phyloP scores from a whole-genome alignment of 2,113 vertebrate species.

The Typhlomys cinereus region DNA sequence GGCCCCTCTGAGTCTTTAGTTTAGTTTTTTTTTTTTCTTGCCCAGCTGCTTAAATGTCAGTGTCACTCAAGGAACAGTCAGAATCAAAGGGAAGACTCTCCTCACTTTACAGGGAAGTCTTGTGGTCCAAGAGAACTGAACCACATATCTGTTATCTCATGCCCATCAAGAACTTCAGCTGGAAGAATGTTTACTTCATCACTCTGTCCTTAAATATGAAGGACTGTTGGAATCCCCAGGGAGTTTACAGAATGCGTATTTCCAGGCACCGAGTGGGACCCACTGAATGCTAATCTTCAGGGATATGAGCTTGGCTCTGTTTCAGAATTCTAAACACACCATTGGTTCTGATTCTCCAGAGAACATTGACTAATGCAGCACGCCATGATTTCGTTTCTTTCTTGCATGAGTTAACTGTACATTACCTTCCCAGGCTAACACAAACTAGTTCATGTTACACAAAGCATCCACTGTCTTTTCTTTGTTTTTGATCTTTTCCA shows the following conservation, averaged over 20 bases:
- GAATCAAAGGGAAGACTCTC: background rate
- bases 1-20: background rate
- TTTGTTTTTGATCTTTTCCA: constrained; percentile 24
- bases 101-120: background rate
- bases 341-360: background rate
- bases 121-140: background rate
- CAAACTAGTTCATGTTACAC: background rate
- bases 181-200: background rate
- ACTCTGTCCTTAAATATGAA: background rate
- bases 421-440: background rate
- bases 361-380: background rate
- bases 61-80: background rate
- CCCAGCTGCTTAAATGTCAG: constrained; percentile 11
- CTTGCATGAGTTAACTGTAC: background rate
- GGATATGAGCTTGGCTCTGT: background rate
- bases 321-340: background rate
- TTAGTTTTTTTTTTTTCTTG: background rate
- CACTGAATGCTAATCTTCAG: background rate
- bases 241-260: background rate
- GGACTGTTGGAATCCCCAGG: background rate
- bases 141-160: background rate
- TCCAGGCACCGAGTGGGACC: background rate
- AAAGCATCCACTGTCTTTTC: background rate
- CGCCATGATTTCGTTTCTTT: background rate
- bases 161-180: background rate